phyloP scores from a whole-genome alignment of 2,888 invertebrate species.

The Stictocephala bisonia region DNA sequence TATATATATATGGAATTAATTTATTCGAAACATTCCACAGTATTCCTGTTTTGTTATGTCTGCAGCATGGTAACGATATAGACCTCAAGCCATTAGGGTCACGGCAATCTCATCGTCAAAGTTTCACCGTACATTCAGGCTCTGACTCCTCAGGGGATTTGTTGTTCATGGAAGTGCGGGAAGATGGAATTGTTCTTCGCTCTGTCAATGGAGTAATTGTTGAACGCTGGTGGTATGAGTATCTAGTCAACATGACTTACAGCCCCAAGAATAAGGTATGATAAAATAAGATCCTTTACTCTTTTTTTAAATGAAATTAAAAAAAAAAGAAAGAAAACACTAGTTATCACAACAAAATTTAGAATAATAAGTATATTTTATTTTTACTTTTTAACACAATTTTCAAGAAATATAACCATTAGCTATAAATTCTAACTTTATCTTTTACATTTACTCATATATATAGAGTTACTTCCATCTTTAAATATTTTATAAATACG shows the following conservation, averaged over 20 bases:
- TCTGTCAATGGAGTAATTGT: conserved; percentile 83
- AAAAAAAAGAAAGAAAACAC: no score
- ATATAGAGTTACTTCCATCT: no score
- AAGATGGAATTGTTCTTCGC: conserved; percentile 90
- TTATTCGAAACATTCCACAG: not conserved
- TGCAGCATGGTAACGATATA: conserved; percentile 96
- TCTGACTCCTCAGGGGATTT: conserved; percentile 91
- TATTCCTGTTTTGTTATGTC: conserved; percentile 5
- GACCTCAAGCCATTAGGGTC: conserved; percentile 96
- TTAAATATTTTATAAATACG: no score
- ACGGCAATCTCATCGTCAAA: conserved; percentile 93
- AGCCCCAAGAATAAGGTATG: conserved; percentile 91
- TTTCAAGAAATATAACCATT: no score
- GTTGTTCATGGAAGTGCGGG: conserved; percentile 93
- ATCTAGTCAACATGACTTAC: conserved; percentile 99
- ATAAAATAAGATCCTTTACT: no score
- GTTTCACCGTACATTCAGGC: conserved; percentile 97
- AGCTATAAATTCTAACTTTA: no score
- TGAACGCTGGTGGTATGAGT: conserved; percentile 99
- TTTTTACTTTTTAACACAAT: no score
- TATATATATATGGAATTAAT: not conserved
- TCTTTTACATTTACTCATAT: no score
- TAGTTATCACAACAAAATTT: no score
- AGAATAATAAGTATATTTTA: no score
- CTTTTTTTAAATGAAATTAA: no score